Percentiles rank a stretch among this genome's conserved stretches.
Evolutionary conservation across 2,888 invertebrate species (phyloP).

Genomic region (Dryomyza anilis): DNA sequence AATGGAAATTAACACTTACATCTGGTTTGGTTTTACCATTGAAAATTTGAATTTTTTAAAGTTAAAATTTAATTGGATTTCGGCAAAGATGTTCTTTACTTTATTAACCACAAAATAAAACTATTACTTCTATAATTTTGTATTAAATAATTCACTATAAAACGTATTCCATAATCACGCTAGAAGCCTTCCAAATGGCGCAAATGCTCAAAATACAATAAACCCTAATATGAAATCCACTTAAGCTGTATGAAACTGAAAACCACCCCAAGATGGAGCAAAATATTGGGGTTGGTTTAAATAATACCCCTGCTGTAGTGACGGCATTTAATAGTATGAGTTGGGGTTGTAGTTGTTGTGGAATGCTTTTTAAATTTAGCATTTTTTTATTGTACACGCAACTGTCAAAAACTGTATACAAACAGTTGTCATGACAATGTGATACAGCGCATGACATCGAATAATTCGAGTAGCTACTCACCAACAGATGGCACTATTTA

Average conservation of each 20-base stretch:
- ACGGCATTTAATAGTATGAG: background rate
- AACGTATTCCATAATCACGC: too few species aligned
- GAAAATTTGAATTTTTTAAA: too few species aligned
- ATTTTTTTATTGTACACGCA: background rate
- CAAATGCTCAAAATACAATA: slow-evolving; percentile 33
- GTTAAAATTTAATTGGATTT: too few species aligned
- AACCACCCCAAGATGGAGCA: slow-evolving; percentile 11
- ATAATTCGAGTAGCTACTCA: background rate
- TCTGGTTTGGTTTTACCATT: too few species aligned
- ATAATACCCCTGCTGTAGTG: background rate
- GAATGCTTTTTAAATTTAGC: background rate
- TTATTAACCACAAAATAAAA: too few species aligned
- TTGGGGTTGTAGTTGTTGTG: background rate
- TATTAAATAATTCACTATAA: too few species aligned
- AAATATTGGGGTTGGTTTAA: background rate
- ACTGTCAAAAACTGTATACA: background rate
- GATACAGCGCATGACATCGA: background rate
- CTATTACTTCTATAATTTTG: too few species aligned
- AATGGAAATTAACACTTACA: too few species aligned
- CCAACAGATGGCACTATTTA: background rate
- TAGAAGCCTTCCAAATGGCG: slow-evolving; percentile 38
- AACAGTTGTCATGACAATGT: background rate
- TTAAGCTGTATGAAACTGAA: slow-evolving; percentile 13
- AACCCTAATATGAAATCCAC: slow-evolving; percentile 20
- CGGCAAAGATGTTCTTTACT: too few species aligned